Evolutionary conservation across 1,140 invertebrate species (phyloP).

Genomic region (Harpegnathos saltator): DNA sequence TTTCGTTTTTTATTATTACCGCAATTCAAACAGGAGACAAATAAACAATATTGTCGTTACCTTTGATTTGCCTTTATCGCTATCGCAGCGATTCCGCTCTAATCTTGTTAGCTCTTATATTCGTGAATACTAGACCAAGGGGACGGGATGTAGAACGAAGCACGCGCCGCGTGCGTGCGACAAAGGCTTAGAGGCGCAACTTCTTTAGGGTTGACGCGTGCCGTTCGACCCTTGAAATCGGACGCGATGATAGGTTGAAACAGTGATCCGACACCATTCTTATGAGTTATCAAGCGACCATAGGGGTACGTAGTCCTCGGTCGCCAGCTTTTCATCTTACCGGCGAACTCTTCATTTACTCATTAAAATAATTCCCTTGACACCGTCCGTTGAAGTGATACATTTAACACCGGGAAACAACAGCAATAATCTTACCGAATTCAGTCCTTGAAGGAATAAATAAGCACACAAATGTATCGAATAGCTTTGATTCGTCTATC

Average conservation of each 20-base stretch:
- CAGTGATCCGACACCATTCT: slow-evolving; percentile 70
- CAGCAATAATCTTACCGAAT: slow-evolving; percentile 13
- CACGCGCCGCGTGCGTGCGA: slow-evolving; percentile 60
- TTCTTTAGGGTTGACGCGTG: slow-evolving; percentile 68
- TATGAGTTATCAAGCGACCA: slow-evolving; percentile 70
- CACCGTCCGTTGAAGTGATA: slow-evolving; percentile 30
- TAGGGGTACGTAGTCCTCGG: slow-evolving; percentile 20
- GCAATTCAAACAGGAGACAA: background rate
- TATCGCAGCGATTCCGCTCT: slow-evolving; percentile 24
- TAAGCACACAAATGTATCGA: background rate
- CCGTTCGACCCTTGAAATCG: slow-evolving; percentile 73
- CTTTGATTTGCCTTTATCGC: slow-evolving; percentile 14
- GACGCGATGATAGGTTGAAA: slow-evolving; percentile 78
- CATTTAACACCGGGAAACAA: background rate
- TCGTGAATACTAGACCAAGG: slow-evolving; percentile 61
- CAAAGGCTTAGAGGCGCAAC: slow-evolving; percentile 66
- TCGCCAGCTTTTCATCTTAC: slow-evolving; percentile 51
- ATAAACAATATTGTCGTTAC: slow-evolving; percentile 20
- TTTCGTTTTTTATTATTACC: background rate
- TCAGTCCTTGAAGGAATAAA: background rate
- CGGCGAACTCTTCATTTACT: background rate
- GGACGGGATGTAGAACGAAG: slow-evolving; percentile 60
- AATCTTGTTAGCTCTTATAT: slow-evolving; percentile 58
- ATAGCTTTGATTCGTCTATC: background rate
- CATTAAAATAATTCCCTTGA: slow-evolving; percentile 43